Conservation (phyloP, 1,140 invertebrate genomes). For the Diabrotica virgifera region DNA sequence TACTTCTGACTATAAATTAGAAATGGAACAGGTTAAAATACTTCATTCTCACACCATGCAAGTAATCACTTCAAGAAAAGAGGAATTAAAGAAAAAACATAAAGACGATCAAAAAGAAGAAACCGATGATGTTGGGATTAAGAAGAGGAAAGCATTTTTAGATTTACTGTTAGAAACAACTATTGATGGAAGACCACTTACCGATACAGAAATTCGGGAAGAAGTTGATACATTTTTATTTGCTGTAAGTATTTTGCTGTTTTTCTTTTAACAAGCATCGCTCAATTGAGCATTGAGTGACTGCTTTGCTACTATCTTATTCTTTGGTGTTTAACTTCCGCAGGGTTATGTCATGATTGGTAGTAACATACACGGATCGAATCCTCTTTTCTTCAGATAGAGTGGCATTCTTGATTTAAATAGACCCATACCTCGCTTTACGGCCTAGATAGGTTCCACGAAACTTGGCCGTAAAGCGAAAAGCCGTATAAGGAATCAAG, state of each 20-base stretch:
- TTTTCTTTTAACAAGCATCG: too few species aligned
- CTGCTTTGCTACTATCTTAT: too few species aligned
- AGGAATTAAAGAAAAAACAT: conserved; percentile 35
- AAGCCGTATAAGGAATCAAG: too few species aligned
- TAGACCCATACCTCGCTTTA: too few species aligned
- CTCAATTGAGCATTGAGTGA: too few species aligned
- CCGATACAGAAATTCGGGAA: conserved; percentile 68
- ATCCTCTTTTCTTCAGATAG: too few species aligned
- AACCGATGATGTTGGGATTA: conserved; percentile 42
- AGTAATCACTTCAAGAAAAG: conserved; percentile 36
- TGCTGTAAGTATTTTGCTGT: conserved; percentile 53
- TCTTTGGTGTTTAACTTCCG: too few species aligned
- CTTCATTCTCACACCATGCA: conserved; percentile 65
- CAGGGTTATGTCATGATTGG: too few species aligned
- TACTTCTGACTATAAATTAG: conserved; percentile 26
- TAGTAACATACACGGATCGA: too few species aligned
- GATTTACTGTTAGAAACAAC: conserved; percentile 64
- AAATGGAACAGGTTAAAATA: conserved; percentile 56
- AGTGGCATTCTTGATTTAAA: too few species aligned
- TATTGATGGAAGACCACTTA: conserved; percentile 55
- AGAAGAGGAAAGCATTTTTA: conserved; percentile 66
- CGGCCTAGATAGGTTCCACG: too few species aligned
- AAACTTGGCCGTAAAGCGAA: too few species aligned
- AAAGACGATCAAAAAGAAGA: conserved; percentile 7
- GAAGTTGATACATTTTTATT: conserved; percentile 87